phyloP scores from a whole-genome alignment of 2,888 invertebrate species.

The Mythimna lalbum region DNA sequence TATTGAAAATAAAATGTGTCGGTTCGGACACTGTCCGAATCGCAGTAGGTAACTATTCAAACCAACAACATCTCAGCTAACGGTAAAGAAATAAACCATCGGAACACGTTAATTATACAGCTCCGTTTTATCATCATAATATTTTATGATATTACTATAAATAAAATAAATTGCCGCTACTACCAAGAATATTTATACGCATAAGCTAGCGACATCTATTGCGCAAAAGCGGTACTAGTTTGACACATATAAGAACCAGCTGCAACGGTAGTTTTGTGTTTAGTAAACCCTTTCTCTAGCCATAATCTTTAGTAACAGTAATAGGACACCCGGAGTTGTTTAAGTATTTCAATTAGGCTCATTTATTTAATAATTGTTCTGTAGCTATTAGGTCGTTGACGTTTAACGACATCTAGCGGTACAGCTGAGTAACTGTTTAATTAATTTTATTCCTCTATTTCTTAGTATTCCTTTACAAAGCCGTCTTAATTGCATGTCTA shows the following conservation, averaged over 20 bases:
- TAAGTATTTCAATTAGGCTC: constrained; percentile 71
- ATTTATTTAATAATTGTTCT: constrained; percentile 65
- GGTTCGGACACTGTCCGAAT: too few species aligned
- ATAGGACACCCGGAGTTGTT: constrained; percentile 65
- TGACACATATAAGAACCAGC: constrained; percentile 73
- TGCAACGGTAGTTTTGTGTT: constrained; percentile 70
- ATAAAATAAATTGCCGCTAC: constrained; percentile 5
- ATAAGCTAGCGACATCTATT: constrained; percentile 74
- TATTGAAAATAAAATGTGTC: too few species aligned
- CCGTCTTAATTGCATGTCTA: constrained; percentile 25
- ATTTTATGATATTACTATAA: constrained; percentile 31
- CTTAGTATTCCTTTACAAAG: constrained; percentile 14
- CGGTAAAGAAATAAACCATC: constrained; percentile 33
- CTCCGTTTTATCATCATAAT: constrained; percentile 9
- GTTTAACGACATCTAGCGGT: constrained; percentile 73
- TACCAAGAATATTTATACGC: constrained; percentile 17
- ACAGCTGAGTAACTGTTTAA: constrained; percentile 55
- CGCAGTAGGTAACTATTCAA: background rate
- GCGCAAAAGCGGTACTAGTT: constrained; percentile 71
- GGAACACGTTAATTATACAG: constrained; percentile 32
- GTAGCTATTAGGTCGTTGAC: constrained; percentile 56
- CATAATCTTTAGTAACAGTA: constrained; percentile 61
- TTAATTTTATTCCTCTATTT: constrained; percentile 43
- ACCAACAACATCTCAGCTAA: constrained; percentile 12
- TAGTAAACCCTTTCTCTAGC: constrained; percentile 67